These are phyloP conservation scores for Chironomus tepperi DNA, from an alignment of 1,140 invertebrate genomes.

Conservation along the genomic window DNA sequence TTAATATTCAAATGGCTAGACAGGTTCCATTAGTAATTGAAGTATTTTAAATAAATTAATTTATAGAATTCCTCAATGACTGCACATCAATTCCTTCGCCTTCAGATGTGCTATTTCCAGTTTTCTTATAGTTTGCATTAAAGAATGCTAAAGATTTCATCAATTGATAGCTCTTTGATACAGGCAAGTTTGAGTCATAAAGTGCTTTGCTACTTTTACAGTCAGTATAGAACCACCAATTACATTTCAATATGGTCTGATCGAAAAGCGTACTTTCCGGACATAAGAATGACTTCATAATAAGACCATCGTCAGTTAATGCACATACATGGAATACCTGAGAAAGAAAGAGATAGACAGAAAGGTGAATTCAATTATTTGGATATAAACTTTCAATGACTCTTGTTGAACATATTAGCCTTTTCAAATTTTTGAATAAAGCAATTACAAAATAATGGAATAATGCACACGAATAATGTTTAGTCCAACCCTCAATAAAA, in stretches of 20 bases:
- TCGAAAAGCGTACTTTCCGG: constrained; percentile 83
- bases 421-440: neutral
- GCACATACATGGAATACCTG: constrained; percentile 86
- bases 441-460: too few relatives aligned
- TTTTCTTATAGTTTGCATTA: constrained; percentile 62
- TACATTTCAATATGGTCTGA: constrained; percentile 80
- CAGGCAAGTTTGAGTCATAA: constrained; percentile 80
- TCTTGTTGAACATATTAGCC: neutral
- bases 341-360: neutral
- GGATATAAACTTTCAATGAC: neutral
- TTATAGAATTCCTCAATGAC: constrained; percentile 26
- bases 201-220: constrained; percentile 68
- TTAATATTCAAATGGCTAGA: too few relatives aligned
- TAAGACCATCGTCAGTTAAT: constrained; percentile 75
- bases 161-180: constrained; percentile 82
- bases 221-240: constrained; percentile 88
- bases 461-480: too few relatives aligned
- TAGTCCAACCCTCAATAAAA: too few relatives aligned
- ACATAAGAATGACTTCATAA: constrained; percentile 82
- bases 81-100: constrained; percentile 24
- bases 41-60: neutral
- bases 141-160: constrained; percentile 85
- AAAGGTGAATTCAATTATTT: neutral
- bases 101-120: constrained; percentile 26
- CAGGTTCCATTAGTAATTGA: too few relatives aligned